Percentiles rank a stretch among this genome's conserved stretches.
phyloP scores from a whole-genome alignment of 2,888 invertebrate species.

The Dynastes tityus region DNA sequence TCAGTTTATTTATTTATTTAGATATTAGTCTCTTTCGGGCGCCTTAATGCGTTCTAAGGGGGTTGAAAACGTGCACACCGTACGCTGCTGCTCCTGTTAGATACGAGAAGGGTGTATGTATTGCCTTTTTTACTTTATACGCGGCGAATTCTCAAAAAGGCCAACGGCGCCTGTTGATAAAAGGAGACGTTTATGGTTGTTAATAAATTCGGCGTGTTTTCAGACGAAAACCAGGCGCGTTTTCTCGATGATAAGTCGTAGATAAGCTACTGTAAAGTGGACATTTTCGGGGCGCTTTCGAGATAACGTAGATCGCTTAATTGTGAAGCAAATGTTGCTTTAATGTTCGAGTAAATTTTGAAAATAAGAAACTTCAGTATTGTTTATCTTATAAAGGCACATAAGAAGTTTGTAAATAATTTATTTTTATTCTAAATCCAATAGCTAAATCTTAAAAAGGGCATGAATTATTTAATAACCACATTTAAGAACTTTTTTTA shows the following conservation, averaged over 20 bases:
- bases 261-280: not conserved
- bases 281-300: no score
- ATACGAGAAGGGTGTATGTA: conserved; percentile 10
- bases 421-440: no score
- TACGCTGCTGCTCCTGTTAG: not conserved
- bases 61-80: conserved; percentile 40
- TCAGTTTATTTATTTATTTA: conserved; percentile 35
- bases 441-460: no score
- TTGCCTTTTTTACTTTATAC: conserved; percentile 9
- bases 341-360: no score
- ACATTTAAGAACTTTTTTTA: no score
- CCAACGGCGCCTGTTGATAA: conserved; percentile 17
- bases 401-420: no score
- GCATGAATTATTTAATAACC: no score
- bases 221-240: not conserved
- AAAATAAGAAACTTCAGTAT: no score
- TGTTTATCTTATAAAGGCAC: no score
- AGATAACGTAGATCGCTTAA: no score
- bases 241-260: not conserved
- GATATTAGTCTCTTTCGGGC: conserved; percentile 35
- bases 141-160: conserved; percentile 17
- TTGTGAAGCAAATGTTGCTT: no score
- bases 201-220: conserved; percentile 1
- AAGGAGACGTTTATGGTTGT: conserved; percentile 16
- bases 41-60: conserved; percentile 17